Percentiles rank a stretch among this genome's conserved stretches.
phyloP scores from a whole-genome alignment of 53 echinoderm and acorn worm species.

The Arbacia lixula region DNA sequence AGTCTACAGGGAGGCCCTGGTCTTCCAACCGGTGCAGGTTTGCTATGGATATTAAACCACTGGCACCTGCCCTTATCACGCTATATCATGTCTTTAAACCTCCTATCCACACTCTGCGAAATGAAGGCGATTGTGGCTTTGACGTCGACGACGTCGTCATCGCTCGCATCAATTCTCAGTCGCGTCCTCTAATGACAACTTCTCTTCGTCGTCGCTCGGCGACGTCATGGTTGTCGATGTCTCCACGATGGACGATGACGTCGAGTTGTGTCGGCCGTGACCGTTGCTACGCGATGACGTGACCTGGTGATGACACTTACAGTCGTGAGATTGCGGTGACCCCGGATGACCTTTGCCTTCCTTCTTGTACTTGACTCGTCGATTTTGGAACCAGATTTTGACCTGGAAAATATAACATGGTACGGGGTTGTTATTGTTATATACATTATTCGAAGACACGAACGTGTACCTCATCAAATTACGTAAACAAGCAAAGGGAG shows the following conservation, averaged over 20 bases:
- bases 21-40: no score
- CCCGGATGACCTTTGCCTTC: constrained; percentile 77
- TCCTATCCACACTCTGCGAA: no score
- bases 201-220: constrained; percentile 47
- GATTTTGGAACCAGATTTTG: constrained; percentile 99
- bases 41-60: no score
- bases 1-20: no score
- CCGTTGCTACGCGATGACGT: constrained; percentile 77
- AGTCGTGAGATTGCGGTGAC: constrained; percentile 80
- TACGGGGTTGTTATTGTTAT: no score
- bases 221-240: constrained; percentile 32
- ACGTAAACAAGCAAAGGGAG: no score
- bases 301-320: constrained; percentile 85
- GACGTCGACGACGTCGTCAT: not conserved
- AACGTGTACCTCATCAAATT: no score
- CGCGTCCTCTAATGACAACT: constrained; percentile 30
- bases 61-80: no score
- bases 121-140: no score
- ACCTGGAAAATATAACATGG: constrained; percentile 61
- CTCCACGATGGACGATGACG: constrained; percentile 43
- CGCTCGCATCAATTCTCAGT: constrained; percentile 3
- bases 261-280: constrained; percentile 13
- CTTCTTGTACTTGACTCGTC: constrained; percentile 98
- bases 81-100: no score
- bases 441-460: no score